These are phyloP conservation scores for Micronycteris hirsuta DNA, from an alignment of 2,113 vertebrate species.

Conservation along the genomic window DNA sequence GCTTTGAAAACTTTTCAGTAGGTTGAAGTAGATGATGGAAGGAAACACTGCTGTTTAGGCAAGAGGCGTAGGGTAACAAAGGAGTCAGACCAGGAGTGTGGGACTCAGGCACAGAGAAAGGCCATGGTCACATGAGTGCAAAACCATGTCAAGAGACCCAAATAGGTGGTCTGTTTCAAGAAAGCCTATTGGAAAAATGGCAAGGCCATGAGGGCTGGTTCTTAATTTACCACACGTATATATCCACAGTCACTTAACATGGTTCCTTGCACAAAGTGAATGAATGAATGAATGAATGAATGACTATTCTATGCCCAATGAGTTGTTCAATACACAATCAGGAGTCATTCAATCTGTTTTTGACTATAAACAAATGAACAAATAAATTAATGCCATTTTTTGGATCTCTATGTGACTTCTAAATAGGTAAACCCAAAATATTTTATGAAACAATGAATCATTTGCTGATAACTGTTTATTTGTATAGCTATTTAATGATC, in stretches of 20 bases:
- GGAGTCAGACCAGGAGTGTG: not conserved
- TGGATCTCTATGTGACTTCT: not conserved
- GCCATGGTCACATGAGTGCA: not conserved
- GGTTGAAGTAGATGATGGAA: not conserved
- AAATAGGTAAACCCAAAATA: not conserved
- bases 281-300: not conserved
- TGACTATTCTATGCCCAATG: not conserved
- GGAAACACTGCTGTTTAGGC: not conserved
- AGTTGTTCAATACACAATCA: not conserved
- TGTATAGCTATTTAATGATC: slow-evolving; percentile 29
- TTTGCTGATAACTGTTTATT: not conserved
- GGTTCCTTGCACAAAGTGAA: not conserved
- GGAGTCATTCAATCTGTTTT: not conserved
- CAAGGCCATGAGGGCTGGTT: not conserved
- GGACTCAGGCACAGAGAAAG: not conserved
- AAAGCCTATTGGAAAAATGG: not conserved
- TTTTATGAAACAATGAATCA: not conserved
- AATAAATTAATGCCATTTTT: not conserved
- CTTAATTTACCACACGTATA: not conserved
- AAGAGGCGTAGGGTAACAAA: not conserved
- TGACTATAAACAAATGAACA: not conserved
- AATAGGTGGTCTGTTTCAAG: not conserved
- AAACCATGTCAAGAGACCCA: not conserved
- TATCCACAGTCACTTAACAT: not conserved
- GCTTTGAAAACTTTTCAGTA: not conserved